Evolutionary conservation across 2,888 invertebrate species (phyloP).

Genomic region (Cheilosia grossa): DNA sequence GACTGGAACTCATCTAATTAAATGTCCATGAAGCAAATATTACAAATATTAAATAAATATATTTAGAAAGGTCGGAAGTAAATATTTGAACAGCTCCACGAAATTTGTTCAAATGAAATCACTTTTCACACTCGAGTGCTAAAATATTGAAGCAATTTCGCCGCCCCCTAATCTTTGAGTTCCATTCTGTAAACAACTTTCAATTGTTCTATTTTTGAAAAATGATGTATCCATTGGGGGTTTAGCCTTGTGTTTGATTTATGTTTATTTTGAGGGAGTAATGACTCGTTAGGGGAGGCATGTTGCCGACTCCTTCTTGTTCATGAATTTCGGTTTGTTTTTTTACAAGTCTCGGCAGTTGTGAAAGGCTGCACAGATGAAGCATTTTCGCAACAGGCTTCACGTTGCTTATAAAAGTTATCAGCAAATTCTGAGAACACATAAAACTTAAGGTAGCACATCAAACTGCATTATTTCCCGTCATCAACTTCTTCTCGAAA

Average conservation of each 20-base stretch:
- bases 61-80: constrained; percentile 7
- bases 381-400: no score
- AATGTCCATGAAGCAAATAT: constrained; percentile 15
- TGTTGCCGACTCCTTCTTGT: background rate
- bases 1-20: background rate
- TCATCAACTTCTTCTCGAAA: no score
- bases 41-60: constrained; percentile 7
- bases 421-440: no score
- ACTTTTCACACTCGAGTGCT: constrained; percentile 26
- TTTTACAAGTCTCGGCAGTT: no score
- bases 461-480: no score
- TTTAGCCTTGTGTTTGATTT: background rate
- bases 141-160: background rate
- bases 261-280: background rate
- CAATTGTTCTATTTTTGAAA: constrained; percentile 5
- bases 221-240: constrained; percentile 2
- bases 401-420: no score
- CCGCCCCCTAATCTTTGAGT: constrained; percentile 1
- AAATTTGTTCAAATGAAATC: constrained; percentile 26
- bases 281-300: background rate
- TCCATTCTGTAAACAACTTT: constrained; percentile 7
- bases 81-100: constrained; percentile 24
- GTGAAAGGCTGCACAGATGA: no score
- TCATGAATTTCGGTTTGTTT: no score
- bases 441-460: no score